phyloP scores from a whole-genome alignment of 2,888 invertebrate genomes.

The Drosophila kanekoi region DNA sequence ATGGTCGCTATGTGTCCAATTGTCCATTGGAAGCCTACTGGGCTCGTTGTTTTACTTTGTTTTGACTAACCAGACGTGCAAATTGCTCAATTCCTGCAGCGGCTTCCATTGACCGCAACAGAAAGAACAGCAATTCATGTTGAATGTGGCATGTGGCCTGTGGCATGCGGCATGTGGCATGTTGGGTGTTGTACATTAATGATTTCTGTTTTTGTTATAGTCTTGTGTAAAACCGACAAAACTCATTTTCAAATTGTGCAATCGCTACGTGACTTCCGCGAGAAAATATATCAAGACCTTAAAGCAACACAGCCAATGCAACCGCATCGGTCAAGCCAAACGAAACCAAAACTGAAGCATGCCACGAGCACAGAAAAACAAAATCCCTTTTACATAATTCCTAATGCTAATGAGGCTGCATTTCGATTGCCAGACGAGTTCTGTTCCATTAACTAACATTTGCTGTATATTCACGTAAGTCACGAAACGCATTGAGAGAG shows the following conservation, averaged over 20 bases:
- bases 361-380: constrained; percentile 9
- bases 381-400: constrained; percentile 6
- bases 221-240: constrained; percentile 79
- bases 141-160: constrained; percentile 51
- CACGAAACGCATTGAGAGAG: too few species aligned
- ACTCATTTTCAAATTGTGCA: constrained; percentile 79
- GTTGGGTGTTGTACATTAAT: constrained; percentile 54
- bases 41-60: constrained; percentile 71
- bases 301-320: constrained; percentile 5
- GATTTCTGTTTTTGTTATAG: constrained; percentile 49
- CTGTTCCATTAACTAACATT: constrained; percentile 2
- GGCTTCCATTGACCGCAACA: constrained; percentile 77
- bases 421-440: neutral
- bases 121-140: constrained; percentile 37
- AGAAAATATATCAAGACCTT: constrained; percentile 47
- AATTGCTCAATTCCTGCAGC: constrained; percentile 76
- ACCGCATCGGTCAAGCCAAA: constrained; percentile 19
- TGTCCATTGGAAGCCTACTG: constrained; percentile 52
- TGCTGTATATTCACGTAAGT: too few species aligned
- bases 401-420: constrained; percentile 13
- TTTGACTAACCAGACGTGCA: constrained; percentile 75
- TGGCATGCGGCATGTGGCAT: constrained; percentile 38
- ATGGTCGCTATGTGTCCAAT: constrained; percentile 43
- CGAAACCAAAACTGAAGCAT: constrained; percentile 20
- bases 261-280: constrained; percentile 77